A percentile compares a stretch with the other conserved stretches of the same genome.
Evolutionary conservation across 2,113 vertebrate species (phyloP).

Genomic region (human (Homo sapiens)): GRCh38 chrX:74613001-74613500

Average conservation of each 20-base stretch:
- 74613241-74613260: slow-evolving; percentile 27
- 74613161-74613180: not conserved
- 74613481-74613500: slow-evolving; percentile 77
- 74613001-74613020: slow-evolving; percentile 17
- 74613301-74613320: slow-evolving; percentile 35
- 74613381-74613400: slow-evolving; percentile 15
- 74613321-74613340: slow-evolving; percentile 40
- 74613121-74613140: not conserved
- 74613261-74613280: slow-evolving; percentile 53
- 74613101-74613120: slow-evolving; percentile 15
- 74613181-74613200: not conserved
- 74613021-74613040: not conserved
- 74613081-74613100: slow-evolving; percentile 37
- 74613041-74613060: slow-evolving; percentile 22
- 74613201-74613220: not conserved
- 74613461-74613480: slow-evolving; percentile 75
- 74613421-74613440: slow-evolving; percentile 48
- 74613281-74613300: slow-evolving; percentile 58
- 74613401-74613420: slow-evolving; percentile 59
- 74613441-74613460: slow-evolving; percentile 78
- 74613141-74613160: not conserved
- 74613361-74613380: slow-evolving; percentile 42
- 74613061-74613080: not conserved
- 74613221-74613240: slow-evolving; percentile 7
- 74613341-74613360: slow-evolving; percentile 40